A percentile compares a stretch with the other conserved stretches of the same genome.
phyloP scores from a whole-genome alignment of 1,140 invertebrate species.

The Ips typographus region DNA sequence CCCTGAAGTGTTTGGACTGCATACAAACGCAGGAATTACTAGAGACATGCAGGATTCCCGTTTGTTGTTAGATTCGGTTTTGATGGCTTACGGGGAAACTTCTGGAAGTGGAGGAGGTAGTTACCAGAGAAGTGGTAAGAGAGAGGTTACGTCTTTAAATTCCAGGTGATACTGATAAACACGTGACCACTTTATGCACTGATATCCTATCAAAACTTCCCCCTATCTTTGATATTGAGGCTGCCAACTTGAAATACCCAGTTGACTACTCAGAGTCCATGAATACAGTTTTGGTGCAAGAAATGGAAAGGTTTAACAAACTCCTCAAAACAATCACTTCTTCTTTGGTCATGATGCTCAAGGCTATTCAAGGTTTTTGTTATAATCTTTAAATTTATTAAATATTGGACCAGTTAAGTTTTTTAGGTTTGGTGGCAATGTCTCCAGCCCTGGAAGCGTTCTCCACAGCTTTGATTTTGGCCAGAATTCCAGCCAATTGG shows the following conservation, averaged over 20 bases:
- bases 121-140: neutral
- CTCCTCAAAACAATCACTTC: constrained; percentile 64
- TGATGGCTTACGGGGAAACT: constrained; percentile 65
- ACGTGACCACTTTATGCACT: constrained; percentile 56
- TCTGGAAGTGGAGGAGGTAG: constrained; percentile 52
- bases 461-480: constrained; percentile 66
- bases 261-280: constrained; percentile 86
- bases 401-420: neutral
- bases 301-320: constrained; percentile 87
- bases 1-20: constrained; percentile 86
- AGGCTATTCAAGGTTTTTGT: constrained; percentile 73
- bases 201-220: constrained; percentile 80
- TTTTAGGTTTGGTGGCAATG: constrained; percentile 71
- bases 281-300: constrained; percentile 92
- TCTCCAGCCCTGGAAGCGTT: constrained; percentile 77
- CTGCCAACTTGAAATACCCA: constrained; percentile 70
- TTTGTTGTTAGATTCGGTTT: constrained; percentile 56
- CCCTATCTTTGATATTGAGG: constrained; percentile 71
- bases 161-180: constrained; percentile 59
- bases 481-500: constrained; percentile 81
- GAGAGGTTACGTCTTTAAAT: neutral
- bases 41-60: constrained; percentile 75
- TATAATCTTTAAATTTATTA: neutral
- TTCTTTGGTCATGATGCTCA: constrained; percentile 72
- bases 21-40: constrained; percentile 87